Conservation (phyloP, 2,888 invertebrate species). For the Phlogophora meticulosa region DNA sequence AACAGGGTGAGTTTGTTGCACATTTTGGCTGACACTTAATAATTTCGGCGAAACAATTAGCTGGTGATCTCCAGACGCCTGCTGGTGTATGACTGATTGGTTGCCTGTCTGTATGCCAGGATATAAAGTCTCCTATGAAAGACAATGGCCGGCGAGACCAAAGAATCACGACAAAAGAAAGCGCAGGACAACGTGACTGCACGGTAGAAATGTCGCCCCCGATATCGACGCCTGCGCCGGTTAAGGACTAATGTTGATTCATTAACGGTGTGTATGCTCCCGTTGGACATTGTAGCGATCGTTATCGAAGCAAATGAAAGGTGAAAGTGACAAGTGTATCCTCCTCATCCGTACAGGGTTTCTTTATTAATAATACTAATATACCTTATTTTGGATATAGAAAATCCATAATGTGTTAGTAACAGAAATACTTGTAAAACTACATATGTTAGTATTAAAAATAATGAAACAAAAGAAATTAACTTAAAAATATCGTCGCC, state of each 20-base stretch:
- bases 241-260: constrained; percentile 86
- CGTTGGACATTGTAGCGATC: constrained; percentile 80
- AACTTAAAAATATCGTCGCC: no score
- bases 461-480: no score
- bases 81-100: constrained; percentile 84
- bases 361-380: no score
- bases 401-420: no score
- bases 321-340: constrained; percentile 80
- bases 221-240: constrained; percentile 73
- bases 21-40: constrained; percentile 74
- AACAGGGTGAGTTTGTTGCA: constrained; percentile 83
- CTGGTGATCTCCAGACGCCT: constrained; percentile 75
- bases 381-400: no score
- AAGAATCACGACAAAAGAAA: constrained; percentile 87
- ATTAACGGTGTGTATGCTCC: constrained; percentile 81
- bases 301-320: constrained; percentile 77
- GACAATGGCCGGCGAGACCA: constrained; percentile 87
- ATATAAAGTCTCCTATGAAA: constrained; percentile 88
- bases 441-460: no score
- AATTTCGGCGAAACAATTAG: constrained; percentile 61
- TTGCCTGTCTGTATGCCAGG: constrained; percentile 81
- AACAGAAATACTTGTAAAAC: no score
- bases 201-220: constrained; percentile 86
- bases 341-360: constrained; percentile 33
- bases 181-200: constrained; percentile 88